Base-by-base conservation (phyloP, 2,797 vertebrate species). In the Sebastes kiyomatsui region DNA sequence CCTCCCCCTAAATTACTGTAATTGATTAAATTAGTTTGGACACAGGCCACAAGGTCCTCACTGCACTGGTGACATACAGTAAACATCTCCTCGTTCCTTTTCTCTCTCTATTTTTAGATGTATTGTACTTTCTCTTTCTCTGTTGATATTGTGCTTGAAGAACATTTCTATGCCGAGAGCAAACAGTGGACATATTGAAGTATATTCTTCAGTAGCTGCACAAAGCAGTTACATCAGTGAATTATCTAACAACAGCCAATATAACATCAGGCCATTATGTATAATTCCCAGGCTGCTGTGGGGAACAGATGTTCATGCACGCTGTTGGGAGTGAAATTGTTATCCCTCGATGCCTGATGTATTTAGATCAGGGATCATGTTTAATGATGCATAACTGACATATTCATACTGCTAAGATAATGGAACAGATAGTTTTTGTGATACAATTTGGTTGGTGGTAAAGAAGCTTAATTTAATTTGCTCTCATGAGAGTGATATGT, bases 1-100 rank as follows among this genome's bases (percentile, higher is more conserved):
- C 81, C 82, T 81, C 87, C 90, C 77, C 77, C 75, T 87, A 93
- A 95, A 96, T 95, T 72, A 94, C 91, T 89, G 87, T 92, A 94
- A 95, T 95, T 93, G 86, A 95, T 90, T 95, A 83, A 95, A 95
- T 96, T 95, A 93, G 93, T 95, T 94, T 95, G 92, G 92, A 94
- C 91, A 89, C 73, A 46, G 87, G 94, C 94, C 94, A 93, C 67
- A n/a, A 75, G 89, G 84, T 81, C 62, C 28, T 72, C 33, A 7
- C 62, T 81, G 77, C 84, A 85, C 67, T 12, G 27, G 71, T 79
- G 68, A 87, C 54, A 27, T 62, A 70, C 55, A 73, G 59, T 67
- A 82, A 87, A 87, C 75, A 76, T 54, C 67, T 79, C 70, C 68
- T 70, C 32, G 59, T 62, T 74, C 4, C n/a, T 67, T 62, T 30